Percentiles rank a stretch among this genome's conserved stretches.
phyloP scores from a whole-genome alignment of 2,888 invertebrate genomes.

The Onthophagus sagittarius region DNA sequence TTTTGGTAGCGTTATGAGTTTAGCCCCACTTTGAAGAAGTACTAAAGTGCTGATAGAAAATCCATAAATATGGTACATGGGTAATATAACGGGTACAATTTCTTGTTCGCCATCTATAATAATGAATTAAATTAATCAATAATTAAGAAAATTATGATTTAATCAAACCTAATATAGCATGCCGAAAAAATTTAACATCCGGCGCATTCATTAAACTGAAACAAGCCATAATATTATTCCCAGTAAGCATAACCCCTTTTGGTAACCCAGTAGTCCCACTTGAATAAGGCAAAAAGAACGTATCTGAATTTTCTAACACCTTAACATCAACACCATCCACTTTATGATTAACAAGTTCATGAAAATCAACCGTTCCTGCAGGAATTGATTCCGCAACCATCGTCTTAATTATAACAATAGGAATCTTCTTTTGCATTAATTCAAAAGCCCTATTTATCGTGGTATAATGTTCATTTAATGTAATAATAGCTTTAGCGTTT shows the following conservation, averaged over 20 bases:
- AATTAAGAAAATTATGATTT: constrained; percentile 11
- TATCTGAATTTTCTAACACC: constrained; percentile 53
- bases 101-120: constrained; percentile 57
- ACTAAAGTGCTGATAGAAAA: constrained; percentile 59
- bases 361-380: constrained; percentile 56
- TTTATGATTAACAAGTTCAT: constrained; percentile 55
- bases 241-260: constrained; percentile 68
- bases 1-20: constrained; percentile 65
- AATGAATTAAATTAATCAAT: constrained; percentile 27
- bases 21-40: constrained; percentile 58
- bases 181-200: background rate
- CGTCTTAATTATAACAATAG: constrained; percentile 55
- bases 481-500: constrained; percentile 61
- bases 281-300: constrained; percentile 73
- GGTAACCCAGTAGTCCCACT: constrained; percentile 83
- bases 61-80: constrained; percentile 82
- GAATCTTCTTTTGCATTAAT: constrained; percentile 35
- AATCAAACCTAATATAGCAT: background rate
- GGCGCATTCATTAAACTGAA: background rate
- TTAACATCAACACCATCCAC: constrained; percentile 53
- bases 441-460: constrained; percentile 22
- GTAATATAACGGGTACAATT: constrained; percentile 64
- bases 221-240: constrained; percentile 53
- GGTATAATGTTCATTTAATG: constrained; percentile 54
- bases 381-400: constrained; percentile 51